Percentiles rank a stretch among this genome's conserved stretches.
phyloP scores from a whole-genome alignment of 1,140 invertebrate species.

The Oedothorax gibbosus region DNA sequence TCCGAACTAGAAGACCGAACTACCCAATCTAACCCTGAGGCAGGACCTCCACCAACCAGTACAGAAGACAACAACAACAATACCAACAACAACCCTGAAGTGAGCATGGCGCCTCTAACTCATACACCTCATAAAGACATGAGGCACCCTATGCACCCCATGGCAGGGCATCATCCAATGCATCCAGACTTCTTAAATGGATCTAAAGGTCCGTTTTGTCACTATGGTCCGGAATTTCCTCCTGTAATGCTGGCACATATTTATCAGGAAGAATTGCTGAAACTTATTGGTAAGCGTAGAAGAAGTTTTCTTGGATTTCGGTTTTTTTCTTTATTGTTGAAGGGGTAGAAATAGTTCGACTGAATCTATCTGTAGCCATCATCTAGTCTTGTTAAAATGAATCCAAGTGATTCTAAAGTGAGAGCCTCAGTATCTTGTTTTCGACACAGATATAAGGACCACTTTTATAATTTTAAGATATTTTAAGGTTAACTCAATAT shows the following conservation, averaged over 20 bases:
- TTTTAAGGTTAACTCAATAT: no score
- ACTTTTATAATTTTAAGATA: no score
- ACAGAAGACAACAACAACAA: conserved; percentile 18
- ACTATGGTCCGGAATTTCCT: conserved; percentile 79
- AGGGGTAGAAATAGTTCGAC: no score
- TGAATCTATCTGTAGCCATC: no score
- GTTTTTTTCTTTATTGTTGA: no score
- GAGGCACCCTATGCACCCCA: conserved; percentile 32
- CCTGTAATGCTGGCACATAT: conserved; percentile 97
- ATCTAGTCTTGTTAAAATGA: no score
- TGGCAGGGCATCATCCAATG: conserved; percentile 19
- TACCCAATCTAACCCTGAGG: neutral
- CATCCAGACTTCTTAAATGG: conserved; percentile 45
- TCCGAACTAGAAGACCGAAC: conserved; percentile 34
- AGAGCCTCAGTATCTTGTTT: no score
- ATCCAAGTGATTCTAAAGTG: no score
- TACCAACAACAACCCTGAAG: neutral
- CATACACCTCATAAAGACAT: conserved; percentile 36
- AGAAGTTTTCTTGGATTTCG: neutral
- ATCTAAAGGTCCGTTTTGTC: conserved; percentile 31
- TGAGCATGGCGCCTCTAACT: conserved; percentile 8
- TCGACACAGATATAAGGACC: no score
- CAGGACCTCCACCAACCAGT: neutral
- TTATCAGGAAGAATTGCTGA: conserved; percentile 95
- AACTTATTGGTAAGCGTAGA: conserved; percentile 81